Percentiles rank a stretch among this genome's conserved stretches.
Evolutionary conservation across 2,888 invertebrate genomes (phyloP).

Genomic region (Thecophora atra): DNA sequence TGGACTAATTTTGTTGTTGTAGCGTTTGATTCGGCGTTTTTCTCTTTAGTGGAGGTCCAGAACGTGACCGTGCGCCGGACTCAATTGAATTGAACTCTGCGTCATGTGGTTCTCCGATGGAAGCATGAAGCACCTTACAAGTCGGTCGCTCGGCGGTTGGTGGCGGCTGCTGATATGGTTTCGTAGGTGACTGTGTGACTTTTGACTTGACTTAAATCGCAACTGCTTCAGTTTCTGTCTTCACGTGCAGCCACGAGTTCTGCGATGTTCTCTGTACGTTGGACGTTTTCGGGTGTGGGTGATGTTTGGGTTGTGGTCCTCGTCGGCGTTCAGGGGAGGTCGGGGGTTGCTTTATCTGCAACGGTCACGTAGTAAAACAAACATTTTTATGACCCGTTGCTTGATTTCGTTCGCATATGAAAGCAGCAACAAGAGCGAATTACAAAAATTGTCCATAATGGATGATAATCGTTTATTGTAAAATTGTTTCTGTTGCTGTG

Average conservation of each 20-base stretch:
- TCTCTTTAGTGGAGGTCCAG: conserved; percentile 35
- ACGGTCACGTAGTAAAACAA: conserved; percentile 66
- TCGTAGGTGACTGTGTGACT: conserved; percentile 30
- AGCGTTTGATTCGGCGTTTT: background rate
- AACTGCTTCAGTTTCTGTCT: background rate
- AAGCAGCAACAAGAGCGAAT: conserved; percentile 34
- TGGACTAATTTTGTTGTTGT: conserved; percentile 47
- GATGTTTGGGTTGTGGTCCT: background rate
- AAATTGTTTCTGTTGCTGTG: conserved; percentile 33
- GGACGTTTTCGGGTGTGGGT: conserved; percentile 2
- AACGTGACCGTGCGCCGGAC: conserved; percentile 45
- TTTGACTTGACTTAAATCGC: conserved; percentile 22
- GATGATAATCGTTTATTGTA: conserved; percentile 62
- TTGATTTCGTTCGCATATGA: conserved; percentile 19
- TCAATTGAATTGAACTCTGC: conserved; percentile 33
- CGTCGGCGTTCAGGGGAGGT: background rate
- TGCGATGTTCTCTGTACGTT: background rate
- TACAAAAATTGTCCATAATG: conserved; percentile 58
- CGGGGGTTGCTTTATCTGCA: conserved; percentile 25
- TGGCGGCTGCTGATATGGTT: conserved; percentile 6
- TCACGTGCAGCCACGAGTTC: conserved; percentile 5
- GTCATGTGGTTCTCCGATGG: background rate
- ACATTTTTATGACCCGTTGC: conserved; percentile 60
- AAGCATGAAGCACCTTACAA: background rate
- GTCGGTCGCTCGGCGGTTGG: background rate